These are phyloP conservation scores for Microctonus aethiopoides DNA, from an alignment of 2,888 invertebrate species.

Conservation along the genomic window DNA sequence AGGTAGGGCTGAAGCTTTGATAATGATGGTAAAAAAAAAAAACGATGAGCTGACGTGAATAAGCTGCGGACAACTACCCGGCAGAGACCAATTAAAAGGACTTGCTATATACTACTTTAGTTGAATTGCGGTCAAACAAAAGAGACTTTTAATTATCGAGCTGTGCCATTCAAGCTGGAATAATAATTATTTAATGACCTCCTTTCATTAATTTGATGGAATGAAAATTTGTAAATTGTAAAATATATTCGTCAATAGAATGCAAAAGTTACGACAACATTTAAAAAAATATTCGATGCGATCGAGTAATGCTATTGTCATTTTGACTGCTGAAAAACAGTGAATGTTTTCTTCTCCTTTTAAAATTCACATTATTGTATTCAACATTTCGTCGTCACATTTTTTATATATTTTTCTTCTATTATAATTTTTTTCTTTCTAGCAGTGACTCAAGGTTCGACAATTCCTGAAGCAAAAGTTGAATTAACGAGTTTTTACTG, in stretches of 20 bases:
- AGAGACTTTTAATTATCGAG: constrained; percentile 18
- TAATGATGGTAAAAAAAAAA: not conserved
- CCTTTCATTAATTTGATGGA: not conserved
- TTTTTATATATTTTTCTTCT: not conserved
- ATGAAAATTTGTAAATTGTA: constrained; percentile 19
- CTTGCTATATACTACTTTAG: not conserved
- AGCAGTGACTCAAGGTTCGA: constrained; percentile 18
- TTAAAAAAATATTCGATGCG: constrained; percentile 11
- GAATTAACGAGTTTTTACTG: constrained; percentile 22
- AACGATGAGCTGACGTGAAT: not conserved
- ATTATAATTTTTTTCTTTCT: not conserved
- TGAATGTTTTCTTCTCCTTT: not conserved
- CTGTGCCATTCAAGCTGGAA: constrained; percentile 6
- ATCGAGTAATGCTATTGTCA: not conserved
- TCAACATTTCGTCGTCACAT: not conserved
- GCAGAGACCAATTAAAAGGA: not conserved
- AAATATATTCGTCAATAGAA: not conserved
- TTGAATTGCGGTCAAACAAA: constrained; percentile 11
- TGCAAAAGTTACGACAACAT: constrained; percentile 18
- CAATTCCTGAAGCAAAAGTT: constrained; percentile 14
- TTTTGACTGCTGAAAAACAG: not conserved
- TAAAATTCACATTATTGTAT: not conserved
- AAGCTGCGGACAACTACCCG: not conserved
- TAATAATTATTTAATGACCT: constrained; percentile 18
- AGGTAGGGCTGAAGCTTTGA: not conserved